phyloP scores from a whole-genome alignment of 2,113 vertebrate species.

The Halichoeres trimaculatus region DNA sequence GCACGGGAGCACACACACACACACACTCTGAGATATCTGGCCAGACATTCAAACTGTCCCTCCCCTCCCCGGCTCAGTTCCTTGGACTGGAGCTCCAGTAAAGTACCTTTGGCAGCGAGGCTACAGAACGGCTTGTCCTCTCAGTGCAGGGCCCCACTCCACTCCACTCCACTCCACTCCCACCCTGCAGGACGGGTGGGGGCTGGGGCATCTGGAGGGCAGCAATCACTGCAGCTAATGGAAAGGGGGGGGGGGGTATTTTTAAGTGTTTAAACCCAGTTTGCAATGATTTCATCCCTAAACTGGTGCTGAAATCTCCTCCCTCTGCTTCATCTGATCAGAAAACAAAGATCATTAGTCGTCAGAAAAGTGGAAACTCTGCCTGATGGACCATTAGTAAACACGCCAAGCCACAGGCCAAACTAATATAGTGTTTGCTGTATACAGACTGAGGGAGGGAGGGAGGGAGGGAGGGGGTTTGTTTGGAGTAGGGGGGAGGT shows the following conservation, averaged over 20 bases:
- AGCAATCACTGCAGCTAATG: constrained; percentile 9
- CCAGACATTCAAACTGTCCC: constrained; percentile 39
- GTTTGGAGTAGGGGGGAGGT: constrained; percentile 47
- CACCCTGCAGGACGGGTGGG: constrained; percentile 45
- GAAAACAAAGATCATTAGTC: constrained; percentile 15
- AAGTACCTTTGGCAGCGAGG: constrained; percentile 64
- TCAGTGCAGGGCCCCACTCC: constrained; percentile 47
- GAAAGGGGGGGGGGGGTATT: constrained; percentile 10
- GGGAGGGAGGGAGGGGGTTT: constrained; percentile 24
- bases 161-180: constrained; percentile 33
- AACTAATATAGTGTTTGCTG: constrained; percentile 41
- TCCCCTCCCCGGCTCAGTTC: constrained; percentile 42
- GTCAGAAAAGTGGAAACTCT: constrained; percentile 19
- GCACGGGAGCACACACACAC: constrained; percentile 18
- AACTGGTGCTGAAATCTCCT: not conserved
- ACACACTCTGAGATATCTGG: constrained; percentile 25
- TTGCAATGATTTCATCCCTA: constrained; percentile 17
- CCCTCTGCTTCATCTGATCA: constrained; percentile 1
- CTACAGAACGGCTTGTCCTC: constrained; percentile 67
- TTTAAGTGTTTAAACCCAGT: constrained; percentile 21
- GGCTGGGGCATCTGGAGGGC: constrained; percentile 40
- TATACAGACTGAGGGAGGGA: constrained; percentile 36
- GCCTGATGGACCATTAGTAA: constrained; percentile 45
- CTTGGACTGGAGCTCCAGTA: constrained; percentile 45
- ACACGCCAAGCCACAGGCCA: constrained; percentile 21